Base-by-base conservation (phyloP, 2,888 invertebrate species). In the Bursaphelenchus okinawaensis region DNA sequence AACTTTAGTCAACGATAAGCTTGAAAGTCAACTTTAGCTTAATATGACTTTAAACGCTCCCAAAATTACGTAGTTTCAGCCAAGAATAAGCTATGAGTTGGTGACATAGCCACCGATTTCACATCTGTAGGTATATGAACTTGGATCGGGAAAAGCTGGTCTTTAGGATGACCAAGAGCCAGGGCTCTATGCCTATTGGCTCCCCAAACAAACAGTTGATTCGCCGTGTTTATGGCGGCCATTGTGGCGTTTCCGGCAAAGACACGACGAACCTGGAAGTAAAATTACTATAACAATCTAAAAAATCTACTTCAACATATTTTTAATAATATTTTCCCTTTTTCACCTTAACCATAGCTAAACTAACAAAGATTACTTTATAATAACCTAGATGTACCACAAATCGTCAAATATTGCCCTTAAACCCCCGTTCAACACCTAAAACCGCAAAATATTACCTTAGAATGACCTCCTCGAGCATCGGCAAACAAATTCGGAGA, bases 131-230 rank as follows among this genome's bases (percentile, higher is more conserved):
- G 73, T 7, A 80, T 61, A 20, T 55, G 66, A 12, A 73, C 68
- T 62, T 72, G 52, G 9, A 66, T 26, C 12, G 80, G 80, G 63
- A 80, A 80, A 27, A 73, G 67, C 61, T 79, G 79, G 22, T 76
- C 75, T n/a, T 76, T 73, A 9, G 65, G 58, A 50, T 77, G 74
- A 12, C 74, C 73, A 8, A 79, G 71, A 7, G 61, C 70, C 8
- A 71, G 58, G 16, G 50, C 28, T 23, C 69, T 65, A 52, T 52
- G 71, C 60, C 77, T 70, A 63, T 80, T 80, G 52, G 78, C 72
- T 27, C 80, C 80, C 80, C 80, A 80, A n/a, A 75, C 67, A 63
- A 73, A 79, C 4, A 73, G 27, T n/a, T 71, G 66, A 6, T 73
- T 76, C 12, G 68, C 64, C n/a, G 69, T 69, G 62, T 69, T 79